Evolutionary conservation across 2,113 vertebrate genomes (phyloP).

Genomic region (Microtus pennsylvanicus): DNA sequence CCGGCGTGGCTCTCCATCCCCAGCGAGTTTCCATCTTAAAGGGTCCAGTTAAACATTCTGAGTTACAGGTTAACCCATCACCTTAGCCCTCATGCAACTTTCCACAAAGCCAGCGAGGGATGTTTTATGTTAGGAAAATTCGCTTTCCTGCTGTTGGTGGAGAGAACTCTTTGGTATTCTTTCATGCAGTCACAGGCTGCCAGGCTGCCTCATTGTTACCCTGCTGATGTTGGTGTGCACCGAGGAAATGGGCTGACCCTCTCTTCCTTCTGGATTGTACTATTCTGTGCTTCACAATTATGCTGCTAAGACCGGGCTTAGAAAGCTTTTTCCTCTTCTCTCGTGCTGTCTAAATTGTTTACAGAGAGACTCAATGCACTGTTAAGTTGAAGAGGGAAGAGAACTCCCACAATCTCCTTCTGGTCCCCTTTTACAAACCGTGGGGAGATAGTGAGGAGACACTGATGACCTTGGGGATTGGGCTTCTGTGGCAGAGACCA

Average conservation of each 20-base stretch:
- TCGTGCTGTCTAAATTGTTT: not conserved
- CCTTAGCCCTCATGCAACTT: not conserved
- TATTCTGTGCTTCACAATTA: not conserved
- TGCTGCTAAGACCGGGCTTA: not conserved
- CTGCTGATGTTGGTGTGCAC: too few species aligned
- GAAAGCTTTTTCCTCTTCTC: not conserved
- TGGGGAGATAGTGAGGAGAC: not conserved
- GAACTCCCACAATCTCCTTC: not conserved
- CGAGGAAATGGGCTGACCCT: not conserved
- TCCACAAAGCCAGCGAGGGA: not conserved
- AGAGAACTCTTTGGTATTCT: not conserved
- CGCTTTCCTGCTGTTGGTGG: not conserved
- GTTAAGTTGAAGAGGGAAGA: not conserved
- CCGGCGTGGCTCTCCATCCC: not conserved
- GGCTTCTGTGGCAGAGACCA: not conserved
- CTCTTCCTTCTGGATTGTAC: not conserved
- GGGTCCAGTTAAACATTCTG: not conserved
- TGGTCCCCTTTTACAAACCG: not conserved
- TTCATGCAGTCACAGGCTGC: not conserved
- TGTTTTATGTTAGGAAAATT: conserved; percentile 8
- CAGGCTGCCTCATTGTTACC: not conserved
- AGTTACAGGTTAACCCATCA: conserved; percentile 33
- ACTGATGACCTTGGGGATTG: not conserved
- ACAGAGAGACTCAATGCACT: not conserved
- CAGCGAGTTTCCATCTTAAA: not conserved